phyloP scores from a whole-genome alignment of 1,140 invertebrate genomes.

The Zaprionus ornatus region DNA sequence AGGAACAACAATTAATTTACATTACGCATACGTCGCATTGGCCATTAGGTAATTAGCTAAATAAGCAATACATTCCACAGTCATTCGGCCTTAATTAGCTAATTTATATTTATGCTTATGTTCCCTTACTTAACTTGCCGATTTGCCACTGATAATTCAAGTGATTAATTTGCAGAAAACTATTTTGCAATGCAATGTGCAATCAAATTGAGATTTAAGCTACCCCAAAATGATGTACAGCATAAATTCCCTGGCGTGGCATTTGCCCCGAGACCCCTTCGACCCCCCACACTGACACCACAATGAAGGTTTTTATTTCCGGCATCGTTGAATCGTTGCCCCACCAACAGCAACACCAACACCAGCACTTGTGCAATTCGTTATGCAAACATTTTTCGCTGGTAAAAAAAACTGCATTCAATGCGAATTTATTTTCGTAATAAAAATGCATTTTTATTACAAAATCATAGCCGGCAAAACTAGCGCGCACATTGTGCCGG shows the following conservation, averaged over 20 bases:
- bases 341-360: neutral
- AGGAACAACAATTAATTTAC: conserved; percentile 25
- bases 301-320: neutral
- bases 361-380: neutral
- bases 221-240: neutral
- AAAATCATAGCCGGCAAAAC: conserved; percentile 70
- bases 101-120: conserved; percentile 48
- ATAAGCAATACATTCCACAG: conserved; percentile 47
- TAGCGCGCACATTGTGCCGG: conserved; percentile 51
- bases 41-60: conserved; percentile 46
- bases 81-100: conserved; percentile 61
- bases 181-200: conserved; percentile 16
- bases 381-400: conserved; percentile 47
- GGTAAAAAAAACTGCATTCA: conserved; percentile 41
- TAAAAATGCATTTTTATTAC: conserved; percentile 79
- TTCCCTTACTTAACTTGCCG: neutral
- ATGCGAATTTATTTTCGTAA: conserved; percentile 72
- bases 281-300: neutral
- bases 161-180: conserved; percentile 12
- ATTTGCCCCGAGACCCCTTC: neutral
- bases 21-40: conserved; percentile 53
- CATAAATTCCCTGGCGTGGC: conserved; percentile 1
- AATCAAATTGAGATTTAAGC: conserved; percentile 24
- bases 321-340: neutral
- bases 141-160: conserved; percentile 4